A percentile compares a stretch with the other conserved stretches of the same genome.
These are phyloP conservation scores for Macaria notata DNA, from an alignment of 2,888 invertebrate species.

Conservation along the genomic window DNA sequence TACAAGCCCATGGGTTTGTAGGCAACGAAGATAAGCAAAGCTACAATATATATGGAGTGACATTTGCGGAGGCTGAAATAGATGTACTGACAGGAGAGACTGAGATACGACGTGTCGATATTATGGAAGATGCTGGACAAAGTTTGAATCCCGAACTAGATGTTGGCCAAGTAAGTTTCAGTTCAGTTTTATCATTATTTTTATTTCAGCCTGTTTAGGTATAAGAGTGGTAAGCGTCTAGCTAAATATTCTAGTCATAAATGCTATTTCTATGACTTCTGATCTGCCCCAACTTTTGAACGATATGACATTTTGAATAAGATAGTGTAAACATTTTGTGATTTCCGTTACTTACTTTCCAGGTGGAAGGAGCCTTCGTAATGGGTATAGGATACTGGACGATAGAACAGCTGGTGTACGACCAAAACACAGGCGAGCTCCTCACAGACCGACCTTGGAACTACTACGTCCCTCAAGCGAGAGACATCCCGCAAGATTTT, in stretches of 20 bases:
- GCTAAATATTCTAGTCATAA: no score
- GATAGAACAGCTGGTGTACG: constrained; percentile 81
- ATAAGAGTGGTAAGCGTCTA: no score
- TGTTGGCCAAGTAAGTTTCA: constrained; percentile 80
- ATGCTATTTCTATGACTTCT: no score
- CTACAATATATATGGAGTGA: constrained; percentile 74
- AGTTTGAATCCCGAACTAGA: constrained; percentile 85
- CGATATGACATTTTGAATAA: no score
- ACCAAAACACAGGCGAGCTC: constrained; percentile 79
- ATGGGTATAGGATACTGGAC: constrained; percentile 87
- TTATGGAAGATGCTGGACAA: constrained; percentile 84
- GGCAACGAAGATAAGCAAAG: constrained; percentile 29
- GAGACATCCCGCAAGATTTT: constrained; percentile 85
- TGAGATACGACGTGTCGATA: constrained; percentile 81
- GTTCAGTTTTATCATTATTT: no score
- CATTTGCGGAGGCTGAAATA: constrained; percentile 86
- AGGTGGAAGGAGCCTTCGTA: constrained; percentile 85
- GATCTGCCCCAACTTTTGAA: no score
- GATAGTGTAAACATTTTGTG: neutral
- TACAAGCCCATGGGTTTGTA: constrained; percentile 49
- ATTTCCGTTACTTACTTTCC: neutral
- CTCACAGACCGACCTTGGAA: constrained; percentile 86
- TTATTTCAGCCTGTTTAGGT: no score
- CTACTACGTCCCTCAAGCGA: constrained; percentile 84
- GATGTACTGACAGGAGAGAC: constrained; percentile 88